phyloP scores from a whole-genome alignment of 1,140 invertebrate species.

The Orius laevigatus region DNA sequence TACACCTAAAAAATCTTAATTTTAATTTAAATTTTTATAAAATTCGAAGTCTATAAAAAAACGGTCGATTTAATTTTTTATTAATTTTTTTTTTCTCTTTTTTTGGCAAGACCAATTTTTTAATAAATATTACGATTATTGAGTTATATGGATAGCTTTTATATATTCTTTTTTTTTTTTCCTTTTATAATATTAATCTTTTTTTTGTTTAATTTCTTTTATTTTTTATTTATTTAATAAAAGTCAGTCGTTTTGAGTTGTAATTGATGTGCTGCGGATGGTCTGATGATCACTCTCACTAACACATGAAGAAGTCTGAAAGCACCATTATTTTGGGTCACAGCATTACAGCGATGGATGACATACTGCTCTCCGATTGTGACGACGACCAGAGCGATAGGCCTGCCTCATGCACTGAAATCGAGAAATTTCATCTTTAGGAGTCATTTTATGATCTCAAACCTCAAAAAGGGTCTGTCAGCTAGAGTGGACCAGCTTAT shows the following conservation, averaged over 20 bases:
- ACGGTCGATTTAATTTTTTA: slow-evolving; percentile 17
- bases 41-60: slow-evolving; percentile 22
- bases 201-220: slow-evolving; percentile 15
- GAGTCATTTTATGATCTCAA: no score
- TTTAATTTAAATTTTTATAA: slow-evolving; percentile 19
- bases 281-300: slow-evolving; percentile 5
- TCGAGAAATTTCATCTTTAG: background rate
- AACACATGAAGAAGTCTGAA: slow-evolving; percentile 14
- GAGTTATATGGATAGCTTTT: slow-evolving; percentile 17
- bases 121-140: slow-evolving; percentile 22
- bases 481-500: no score
- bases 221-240: slow-evolving; percentile 17
- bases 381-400: slow-evolving; percentile 15
- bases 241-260: slow-evolving; percentile 21
- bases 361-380: slow-evolving; percentile 17
- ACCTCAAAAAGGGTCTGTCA: no score
- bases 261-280: slow-evolving; percentile 11
- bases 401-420: slow-evolving; percentile 19
- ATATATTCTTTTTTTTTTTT: slow-evolving; percentile 2
- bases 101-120: slow-evolving; percentile 22
- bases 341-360: slow-evolving; percentile 17
- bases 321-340: slow-evolving; percentile 17
- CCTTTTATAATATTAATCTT: slow-evolving; percentile 11
- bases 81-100: background rate
- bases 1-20: slow-evolving; percentile 17